Conservation (phyloP, 2,113 vertebrate genomes). For the Crocuta crocuta region DNA sequence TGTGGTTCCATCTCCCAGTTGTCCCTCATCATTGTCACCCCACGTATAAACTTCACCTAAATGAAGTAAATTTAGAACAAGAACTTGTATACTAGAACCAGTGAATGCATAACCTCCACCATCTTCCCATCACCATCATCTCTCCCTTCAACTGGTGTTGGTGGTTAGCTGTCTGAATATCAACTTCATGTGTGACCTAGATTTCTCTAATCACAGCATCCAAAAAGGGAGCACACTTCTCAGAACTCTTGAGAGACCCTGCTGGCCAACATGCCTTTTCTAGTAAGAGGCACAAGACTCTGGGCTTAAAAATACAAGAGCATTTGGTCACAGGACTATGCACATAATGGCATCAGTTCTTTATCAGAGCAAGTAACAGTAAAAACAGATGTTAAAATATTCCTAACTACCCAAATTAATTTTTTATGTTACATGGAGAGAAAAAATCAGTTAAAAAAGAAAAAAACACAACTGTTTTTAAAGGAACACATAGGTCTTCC, state of each 20-base stretch:
- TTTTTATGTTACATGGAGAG: background rate
- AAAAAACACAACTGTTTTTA: background rate
- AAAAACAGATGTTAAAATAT: background rate
- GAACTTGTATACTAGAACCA: background rate
- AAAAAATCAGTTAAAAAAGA: background rate
- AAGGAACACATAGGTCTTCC: background rate
- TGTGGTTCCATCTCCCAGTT: conserved; percentile 98
- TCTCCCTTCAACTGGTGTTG: background rate
- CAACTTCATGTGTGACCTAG: background rate
- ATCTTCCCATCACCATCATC: background rate
- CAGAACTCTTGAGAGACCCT: background rate
- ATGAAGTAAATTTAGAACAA: background rate
- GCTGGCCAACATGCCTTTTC: background rate
- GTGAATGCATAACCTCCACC: accelerated
- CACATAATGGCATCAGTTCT: background rate
- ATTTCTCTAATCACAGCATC: background rate
- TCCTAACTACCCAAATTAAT: background rate
- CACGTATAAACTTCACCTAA: conserved; percentile 98
- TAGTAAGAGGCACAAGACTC: background rate
- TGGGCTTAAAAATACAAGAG: background rate
- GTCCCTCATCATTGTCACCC: conserved; percentile 99
- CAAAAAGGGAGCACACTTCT: background rate
- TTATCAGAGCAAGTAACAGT: background rate
- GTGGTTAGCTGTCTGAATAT: background rate
- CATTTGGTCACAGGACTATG: background rate